These are phyloP conservation scores for Cataglyphis hispanica DNA, from an alignment of 1,140 invertebrate genomes.

Conservation along the genomic window DNA sequence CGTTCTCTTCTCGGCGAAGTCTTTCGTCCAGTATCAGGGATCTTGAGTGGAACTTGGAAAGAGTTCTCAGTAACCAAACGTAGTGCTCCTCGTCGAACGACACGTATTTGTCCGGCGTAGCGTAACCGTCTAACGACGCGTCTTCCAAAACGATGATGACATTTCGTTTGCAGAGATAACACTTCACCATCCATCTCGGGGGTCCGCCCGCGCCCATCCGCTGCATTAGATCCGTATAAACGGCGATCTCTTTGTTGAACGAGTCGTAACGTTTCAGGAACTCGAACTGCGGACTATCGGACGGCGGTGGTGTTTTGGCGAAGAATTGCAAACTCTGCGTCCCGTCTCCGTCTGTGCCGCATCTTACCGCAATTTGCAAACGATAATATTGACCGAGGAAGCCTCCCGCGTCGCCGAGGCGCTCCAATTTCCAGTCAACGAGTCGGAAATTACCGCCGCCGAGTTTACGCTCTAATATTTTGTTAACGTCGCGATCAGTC, in stretches of 20 bases:
- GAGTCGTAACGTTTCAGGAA: constrained; percentile 84
- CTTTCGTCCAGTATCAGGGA: constrained; percentile 87
- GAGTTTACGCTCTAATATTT: constrained; percentile 65
- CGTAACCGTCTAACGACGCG: constrained; percentile 83
- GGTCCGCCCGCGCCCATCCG: constrained; percentile 73
- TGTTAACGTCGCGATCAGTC: constrained; percentile 59
- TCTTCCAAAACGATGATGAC: constrained; percentile 86
- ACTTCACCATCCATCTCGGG: constrained; percentile 83
- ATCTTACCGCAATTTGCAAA: constrained; percentile 36
- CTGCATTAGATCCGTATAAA: constrained; percentile 85
- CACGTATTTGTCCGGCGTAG: constrained; percentile 84
- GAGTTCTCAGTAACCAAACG: constrained; percentile 83
- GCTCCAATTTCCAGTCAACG: constrained; percentile 63
- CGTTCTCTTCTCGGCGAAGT: constrained; percentile 68
- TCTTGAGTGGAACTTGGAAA: constrained; percentile 88
- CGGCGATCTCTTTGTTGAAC: constrained; percentile 86
- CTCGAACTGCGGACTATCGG: constrained; percentile 78
- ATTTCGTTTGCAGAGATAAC: constrained; percentile 83
- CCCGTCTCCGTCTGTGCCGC: constrained; percentile 39
- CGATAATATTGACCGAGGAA: constrained; percentile 70
- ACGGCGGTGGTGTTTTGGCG: constrained; percentile 84
- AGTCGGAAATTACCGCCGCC: constrained; percentile 50
- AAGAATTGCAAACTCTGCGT: constrained; percentile 82
- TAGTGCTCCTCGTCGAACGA: constrained; percentile 86
- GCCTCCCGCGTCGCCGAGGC: constrained; percentile 47